A percentile compares a stretch with the other conserved stretches of the same genome.
phyloP scores from a whole-genome alignment of 2,888 invertebrate genomes.

The Tenthredo scrophulariae region DNA sequence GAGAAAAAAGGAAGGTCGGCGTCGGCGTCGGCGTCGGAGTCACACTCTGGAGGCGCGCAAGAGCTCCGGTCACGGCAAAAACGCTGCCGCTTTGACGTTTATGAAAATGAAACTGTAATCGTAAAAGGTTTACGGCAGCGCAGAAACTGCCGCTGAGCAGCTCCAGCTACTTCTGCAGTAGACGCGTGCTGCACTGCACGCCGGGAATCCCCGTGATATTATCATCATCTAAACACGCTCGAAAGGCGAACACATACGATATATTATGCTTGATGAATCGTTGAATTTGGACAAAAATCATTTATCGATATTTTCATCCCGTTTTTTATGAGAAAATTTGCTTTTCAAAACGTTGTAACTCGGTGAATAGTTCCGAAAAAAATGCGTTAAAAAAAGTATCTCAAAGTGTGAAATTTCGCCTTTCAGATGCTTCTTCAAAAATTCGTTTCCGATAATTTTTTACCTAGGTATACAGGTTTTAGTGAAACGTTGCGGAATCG shows the following conservation, averaged over 20 bases:
- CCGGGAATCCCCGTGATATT: conserved; percentile 7
- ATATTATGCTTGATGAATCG: not conserved
- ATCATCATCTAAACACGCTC: not conserved
- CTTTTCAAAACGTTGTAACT: not conserved
- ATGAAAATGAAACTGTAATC: conserved; percentile 78
- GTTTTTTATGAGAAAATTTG: too few relatives aligned
- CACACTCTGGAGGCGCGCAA: conserved; percentile 55
- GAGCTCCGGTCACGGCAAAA: conserved; percentile 65
- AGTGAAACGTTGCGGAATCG: not conserved
- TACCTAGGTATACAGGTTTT: not conserved
- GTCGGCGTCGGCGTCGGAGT: conserved; percentile 55
- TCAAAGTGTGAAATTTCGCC: not conserved
- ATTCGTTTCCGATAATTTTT: not conserved
- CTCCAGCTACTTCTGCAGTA: not conserved
- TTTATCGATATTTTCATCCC: not conserved
- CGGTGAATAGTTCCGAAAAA: not conserved
- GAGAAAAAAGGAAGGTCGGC: conserved; percentile 54
- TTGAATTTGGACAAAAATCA: not conserved
- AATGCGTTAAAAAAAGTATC: not conserved
- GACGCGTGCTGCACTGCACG: not conserved
- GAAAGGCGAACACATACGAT: not conserved
- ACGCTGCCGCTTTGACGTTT: conserved; percentile 73
- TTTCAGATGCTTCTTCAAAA: not conserved
- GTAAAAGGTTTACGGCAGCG: conserved; percentile 75
- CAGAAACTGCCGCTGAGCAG: conserved; percentile 1